Evolutionary conservation across 2,888 invertebrate species (phyloP), one percentile per base, ranked within the genome.

Genomic region (Cephus pygmeus): DNA sequence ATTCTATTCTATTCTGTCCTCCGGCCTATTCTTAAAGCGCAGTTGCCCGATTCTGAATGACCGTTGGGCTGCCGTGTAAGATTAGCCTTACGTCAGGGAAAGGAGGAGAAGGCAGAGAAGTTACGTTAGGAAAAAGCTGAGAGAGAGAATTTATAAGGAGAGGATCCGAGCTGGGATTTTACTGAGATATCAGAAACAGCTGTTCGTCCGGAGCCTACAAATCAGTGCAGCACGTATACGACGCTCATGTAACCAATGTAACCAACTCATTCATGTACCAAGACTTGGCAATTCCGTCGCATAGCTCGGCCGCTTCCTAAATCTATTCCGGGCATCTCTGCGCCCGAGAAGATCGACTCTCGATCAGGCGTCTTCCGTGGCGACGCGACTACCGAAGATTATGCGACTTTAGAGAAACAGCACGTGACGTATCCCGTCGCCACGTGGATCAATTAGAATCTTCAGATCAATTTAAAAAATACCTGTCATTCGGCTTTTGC

Each of bases 241-340:
- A 35, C 3, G 35, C 35, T 35, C 35, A 0, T 35, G 11, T 35
- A 35, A 35, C 35, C 87, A 77, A 85, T 84, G 85, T 85, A 86
- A 84, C 85, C 84, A 85, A 86, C 88, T 88, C 90, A 91, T 91
- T 91, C 91, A 91, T 91, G 88, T 88, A 85, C 87, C 83, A 80
- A 82, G 84, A 86, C 84, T 89, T 89, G 89, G 89, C 89, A 88
- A 85, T 82, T 81, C 79, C 82, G 83, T 82, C 83, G 88, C 88
- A 88, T 88, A 87, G 82, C 86, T 88, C 84, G 85, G 78, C 69
- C 84, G 85, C 87, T 88, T 88, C 87, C 87, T 85, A 87, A 87
- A 87, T 89, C 89, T 90, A 90, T 90, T 90, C 85, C 84, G 81
- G 85, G 84, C 83, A 84, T 40, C 40, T 40, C 40, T 6, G 40